Percentiles rank a stretch among this genome's conserved stretches.
These are phyloP conservation scores for Arvicanthis niloticus DNA, from an alignment of 2,113 vertebrate genomes.

Conservation along the genomic window DNA sequence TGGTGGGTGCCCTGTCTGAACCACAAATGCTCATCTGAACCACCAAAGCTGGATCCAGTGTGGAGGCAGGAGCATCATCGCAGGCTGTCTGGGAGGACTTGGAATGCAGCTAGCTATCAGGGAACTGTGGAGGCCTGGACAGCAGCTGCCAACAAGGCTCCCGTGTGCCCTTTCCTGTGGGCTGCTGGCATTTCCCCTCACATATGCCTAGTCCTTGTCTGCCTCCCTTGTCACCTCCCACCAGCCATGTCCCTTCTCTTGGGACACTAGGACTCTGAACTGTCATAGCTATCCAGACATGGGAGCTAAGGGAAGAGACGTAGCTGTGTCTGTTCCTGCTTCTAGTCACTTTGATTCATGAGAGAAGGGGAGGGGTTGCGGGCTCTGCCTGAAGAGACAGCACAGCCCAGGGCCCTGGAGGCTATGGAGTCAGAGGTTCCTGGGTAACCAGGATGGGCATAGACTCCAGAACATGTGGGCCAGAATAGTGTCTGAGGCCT, in stretches of 20 bases:
- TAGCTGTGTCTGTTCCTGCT: not conserved
- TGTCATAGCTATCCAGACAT: not conserved
- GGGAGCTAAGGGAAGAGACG: not conserved
- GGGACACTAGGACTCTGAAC: not conserved
- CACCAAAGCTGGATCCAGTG: no score
- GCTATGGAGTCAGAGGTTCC: not conserved
- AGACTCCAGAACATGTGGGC: not conserved
- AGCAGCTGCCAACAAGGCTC: not conserved
- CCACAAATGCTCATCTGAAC: not conserved
- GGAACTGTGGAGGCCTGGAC: not conserved
- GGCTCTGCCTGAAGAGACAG: not conserved
- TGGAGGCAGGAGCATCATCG: not conserved
- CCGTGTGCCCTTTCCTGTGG: not conserved
- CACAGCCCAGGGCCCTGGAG: not conserved
- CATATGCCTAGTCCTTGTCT: not conserved
- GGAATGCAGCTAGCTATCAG: not conserved
- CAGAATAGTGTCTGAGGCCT: no score
- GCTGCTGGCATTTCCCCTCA: not conserved
- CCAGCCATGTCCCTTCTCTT: no score
- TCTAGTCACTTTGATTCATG: not conserved
- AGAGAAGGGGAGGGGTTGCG: fast-evolving
- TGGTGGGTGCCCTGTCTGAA: not conserved
- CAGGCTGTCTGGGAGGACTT: no score
- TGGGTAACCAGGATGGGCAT: not conserved
- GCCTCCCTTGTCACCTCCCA: not conserved